Base-by-base conservation (phyloP, 2,888 invertebrate genomes). In the Lasioglossum villosulum region DNA sequence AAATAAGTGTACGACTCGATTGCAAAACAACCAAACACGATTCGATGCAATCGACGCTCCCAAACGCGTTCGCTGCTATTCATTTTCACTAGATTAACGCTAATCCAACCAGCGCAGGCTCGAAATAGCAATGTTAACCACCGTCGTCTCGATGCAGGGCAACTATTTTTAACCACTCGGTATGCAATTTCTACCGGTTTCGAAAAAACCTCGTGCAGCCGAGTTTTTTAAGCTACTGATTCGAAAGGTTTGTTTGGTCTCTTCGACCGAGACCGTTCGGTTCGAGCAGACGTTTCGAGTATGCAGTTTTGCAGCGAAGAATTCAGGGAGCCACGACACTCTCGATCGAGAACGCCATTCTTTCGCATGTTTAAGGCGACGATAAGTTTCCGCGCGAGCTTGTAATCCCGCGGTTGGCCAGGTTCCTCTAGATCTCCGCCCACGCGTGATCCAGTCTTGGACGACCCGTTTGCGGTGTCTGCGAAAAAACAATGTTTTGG, bases 371-470 rank as follows among this genome's bases (percentile, higher is more conserved):
- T 75, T 56, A 27, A 34, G 30, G n/a, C 71, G 70, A 80, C 52
- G 71, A 34, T 52, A 52, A 56, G 66, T 68, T 80, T 30, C 70
- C 14, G 45, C 66, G 8, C 75, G 52, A 72, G 80, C 70, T 14
- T 70, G 68, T n/a, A 45, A 78, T 59, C 59, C 39, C 75, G 42
- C 63, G 39, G 59, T 84, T 78, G 80, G 80, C 80, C 72, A 78
- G 72, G 72, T 72, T 81, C 37, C 68, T 75, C 66, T 56, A 68
- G 78, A 66, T 23, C 2, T 37, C 34, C 75, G 77, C 86, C 86
- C 42, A 86, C 86, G 86, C 78, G 14, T 19, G 66, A 14, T 86
- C 78, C 85, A 78, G 80, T 84, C 78, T 86, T 84, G 80, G 84
- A 75, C 42, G 68, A 56, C 42, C 23, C 84, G 52, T 56, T 80